These are phyloP conservation scores for Pantherophis vulpinus DNA, from an alignment of 2,797 vertebrate species.

Conservation along the genomic window DNA sequence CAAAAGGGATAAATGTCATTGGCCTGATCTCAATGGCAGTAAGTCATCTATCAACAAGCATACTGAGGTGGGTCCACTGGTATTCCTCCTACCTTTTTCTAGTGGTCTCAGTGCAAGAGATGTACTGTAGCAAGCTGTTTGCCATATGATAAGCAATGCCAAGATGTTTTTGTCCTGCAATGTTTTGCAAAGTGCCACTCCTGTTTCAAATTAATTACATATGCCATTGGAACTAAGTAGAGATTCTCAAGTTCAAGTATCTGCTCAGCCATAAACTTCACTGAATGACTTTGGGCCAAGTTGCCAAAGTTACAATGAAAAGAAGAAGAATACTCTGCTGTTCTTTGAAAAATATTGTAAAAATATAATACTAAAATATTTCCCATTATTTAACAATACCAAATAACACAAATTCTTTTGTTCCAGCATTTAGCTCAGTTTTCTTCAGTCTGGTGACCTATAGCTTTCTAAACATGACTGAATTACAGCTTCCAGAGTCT, in stretches of 20 bases:
- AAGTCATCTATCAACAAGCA: neutral
- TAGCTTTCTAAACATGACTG: neutral
- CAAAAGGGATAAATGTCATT: neutral
- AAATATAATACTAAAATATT: neutral
- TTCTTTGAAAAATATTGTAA: neutral
- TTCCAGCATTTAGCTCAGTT: neutral
- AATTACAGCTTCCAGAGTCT: neutral
- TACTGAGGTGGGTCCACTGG: neutral
- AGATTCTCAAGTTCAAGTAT: neutral
- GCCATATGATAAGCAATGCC: neutral
- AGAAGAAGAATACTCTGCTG: neutral
- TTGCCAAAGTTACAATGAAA: neutral
- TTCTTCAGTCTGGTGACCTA: neutral
- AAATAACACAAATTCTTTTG: neutral
- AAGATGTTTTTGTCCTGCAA: neutral
- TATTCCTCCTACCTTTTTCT: neutral
- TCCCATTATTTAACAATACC: neutral
- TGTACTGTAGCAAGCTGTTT: neutral
- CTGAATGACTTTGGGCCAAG: neutral
- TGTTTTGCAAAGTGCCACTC: neutral
- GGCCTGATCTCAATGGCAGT: no score
- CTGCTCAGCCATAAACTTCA: neutral
- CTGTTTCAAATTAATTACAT: neutral
- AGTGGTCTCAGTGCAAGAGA: neutral
- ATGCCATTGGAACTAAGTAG: neutral